A percentile compares a stretch with the other conserved stretches of the same genome.
These are phyloP conservation scores for Lontra canadensis DNA, from an alignment of 2,113 vertebrate genomes.

Conservation along the genomic window DNA sequence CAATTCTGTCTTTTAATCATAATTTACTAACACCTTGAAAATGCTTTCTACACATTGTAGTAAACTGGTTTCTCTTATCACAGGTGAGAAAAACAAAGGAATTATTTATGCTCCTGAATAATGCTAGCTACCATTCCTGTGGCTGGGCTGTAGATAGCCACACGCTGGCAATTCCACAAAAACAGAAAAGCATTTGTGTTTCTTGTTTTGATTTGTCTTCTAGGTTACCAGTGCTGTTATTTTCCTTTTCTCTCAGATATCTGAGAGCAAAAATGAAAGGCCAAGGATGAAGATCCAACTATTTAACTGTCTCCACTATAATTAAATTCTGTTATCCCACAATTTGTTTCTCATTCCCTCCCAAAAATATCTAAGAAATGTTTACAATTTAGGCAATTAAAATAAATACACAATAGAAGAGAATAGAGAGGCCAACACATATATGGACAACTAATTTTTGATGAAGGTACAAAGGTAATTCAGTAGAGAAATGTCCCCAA, in stretches of 20 bases:
- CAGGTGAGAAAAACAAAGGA: background rate
- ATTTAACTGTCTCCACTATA: background rate
- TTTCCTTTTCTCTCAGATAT: background rate
- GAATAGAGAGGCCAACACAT: background rate
- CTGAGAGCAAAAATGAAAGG: background rate
- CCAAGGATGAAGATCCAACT: background rate
- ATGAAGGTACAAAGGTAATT: background rate
- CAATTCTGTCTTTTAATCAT: background rate
- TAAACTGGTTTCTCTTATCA: background rate
- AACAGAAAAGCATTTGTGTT: slow-evolving; percentile 7
- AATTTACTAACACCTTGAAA: background rate
- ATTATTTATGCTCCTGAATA: background rate
- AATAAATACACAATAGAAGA: background rate
- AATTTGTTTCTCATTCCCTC: background rate
- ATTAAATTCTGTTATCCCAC: background rate
- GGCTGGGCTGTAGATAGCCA: background rate
- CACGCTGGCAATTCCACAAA: background rate
- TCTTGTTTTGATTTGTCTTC: background rate
- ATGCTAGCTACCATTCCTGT: background rate
- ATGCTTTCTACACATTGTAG: background rate
- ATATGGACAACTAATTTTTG: background rate
- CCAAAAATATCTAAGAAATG: background rate
- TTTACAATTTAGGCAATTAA: background rate
- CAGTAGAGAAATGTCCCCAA: background rate
- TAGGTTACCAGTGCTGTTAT: background rate